phyloP scores from a whole-genome alignment of 2,113 vertebrate species.

The Rhodinocichla rosea region DNA sequence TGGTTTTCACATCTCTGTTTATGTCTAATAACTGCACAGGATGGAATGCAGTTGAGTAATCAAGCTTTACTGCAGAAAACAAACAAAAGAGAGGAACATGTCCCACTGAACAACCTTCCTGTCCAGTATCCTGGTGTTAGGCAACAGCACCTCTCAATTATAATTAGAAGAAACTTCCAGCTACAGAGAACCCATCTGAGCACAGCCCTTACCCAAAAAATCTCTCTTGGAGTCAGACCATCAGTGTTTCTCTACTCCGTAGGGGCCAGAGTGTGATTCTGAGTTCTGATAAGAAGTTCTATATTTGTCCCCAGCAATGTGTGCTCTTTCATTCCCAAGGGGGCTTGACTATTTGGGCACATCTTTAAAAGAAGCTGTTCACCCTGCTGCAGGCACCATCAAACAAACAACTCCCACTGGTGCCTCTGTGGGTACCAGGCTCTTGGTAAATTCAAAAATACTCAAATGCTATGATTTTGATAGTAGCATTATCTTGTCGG shows the following conservation, averaged over 20 bases:
- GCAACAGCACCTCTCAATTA: background rate
- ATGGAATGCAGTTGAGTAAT: background rate
- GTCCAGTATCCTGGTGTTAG: background rate
- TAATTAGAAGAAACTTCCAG: background rate
- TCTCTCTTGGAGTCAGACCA: background rate
- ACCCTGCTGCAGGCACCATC: background rate
- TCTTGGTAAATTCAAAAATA: background rate
- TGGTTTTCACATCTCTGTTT: background rate
- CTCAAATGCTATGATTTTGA: background rate
- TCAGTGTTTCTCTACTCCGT: background rate
- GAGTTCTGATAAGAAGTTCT: background rate
- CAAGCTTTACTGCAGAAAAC: background rate
- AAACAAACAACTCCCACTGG: background rate
- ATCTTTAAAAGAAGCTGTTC: background rate
- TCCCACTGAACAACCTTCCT: background rate
- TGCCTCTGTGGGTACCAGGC: background rate
- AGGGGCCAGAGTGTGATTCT: background rate
- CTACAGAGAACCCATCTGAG: background rate
- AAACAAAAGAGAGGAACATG: background rate
- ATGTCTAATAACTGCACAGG: background rate
- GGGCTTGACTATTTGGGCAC: background rate
- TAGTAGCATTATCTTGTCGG: background rate
- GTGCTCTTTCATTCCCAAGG: background rate
- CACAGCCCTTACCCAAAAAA: background rate
- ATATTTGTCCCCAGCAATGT: background rate